Evolutionary conservation across 37 sponge, comb jelly and placozoan species (phyloP).

Genomic region (Crambe crambe): DNA sequence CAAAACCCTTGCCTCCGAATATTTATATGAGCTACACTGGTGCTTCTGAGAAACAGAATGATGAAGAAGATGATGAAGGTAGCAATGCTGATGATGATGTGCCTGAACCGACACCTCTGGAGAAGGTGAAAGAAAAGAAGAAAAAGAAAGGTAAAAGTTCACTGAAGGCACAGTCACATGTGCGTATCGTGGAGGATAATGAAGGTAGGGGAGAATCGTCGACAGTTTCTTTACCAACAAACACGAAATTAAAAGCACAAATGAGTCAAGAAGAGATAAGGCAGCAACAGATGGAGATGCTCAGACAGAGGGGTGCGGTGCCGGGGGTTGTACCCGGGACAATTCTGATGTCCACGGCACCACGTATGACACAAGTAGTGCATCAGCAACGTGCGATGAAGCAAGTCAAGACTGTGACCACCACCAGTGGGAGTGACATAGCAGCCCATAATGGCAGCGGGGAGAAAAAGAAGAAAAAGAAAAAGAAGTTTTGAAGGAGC

Average conservation of each 20-base stretch:
- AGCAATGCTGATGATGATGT: no score
- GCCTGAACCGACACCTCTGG: neutral
- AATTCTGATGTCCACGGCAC: neutral
- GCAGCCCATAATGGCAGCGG: no score
- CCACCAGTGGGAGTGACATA: neutral
- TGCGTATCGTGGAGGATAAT: neutral
- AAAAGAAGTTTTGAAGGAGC: neutral
- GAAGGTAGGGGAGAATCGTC: no score
- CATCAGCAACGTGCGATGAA: neutral
- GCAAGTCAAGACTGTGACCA: neutral
- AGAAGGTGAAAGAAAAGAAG: neutral
- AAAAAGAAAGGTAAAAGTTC: neutral
- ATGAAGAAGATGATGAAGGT: conserved; percentile 6
- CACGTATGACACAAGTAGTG: neutral
- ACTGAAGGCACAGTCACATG: neutral
- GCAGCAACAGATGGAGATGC: neutral
- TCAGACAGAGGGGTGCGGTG: neutral
- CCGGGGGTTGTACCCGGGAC: neutral
- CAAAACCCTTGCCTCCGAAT: neutral
- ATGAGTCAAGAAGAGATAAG: neutral
- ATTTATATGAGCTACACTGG: neutral
- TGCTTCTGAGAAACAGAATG: neutral
- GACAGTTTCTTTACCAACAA: no score
- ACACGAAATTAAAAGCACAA: neutral
- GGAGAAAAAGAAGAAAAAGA: conserved; percentile 1